phyloP scores from a whole-genome alignment of 2,113 vertebrate species.

The Stictonetta naevosa region DNA sequence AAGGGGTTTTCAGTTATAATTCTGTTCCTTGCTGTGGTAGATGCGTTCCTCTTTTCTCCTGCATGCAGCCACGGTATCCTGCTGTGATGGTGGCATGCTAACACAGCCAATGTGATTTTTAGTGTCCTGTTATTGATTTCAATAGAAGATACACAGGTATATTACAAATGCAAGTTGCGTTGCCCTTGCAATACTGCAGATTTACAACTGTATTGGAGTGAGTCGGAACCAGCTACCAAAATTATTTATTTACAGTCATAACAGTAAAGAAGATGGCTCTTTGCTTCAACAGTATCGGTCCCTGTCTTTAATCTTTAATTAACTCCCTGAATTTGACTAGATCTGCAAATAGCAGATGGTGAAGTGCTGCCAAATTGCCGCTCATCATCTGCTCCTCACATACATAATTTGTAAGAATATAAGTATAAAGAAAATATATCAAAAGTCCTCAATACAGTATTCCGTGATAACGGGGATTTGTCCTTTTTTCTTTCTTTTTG shows the following conservation, averaged over 20 bases:
- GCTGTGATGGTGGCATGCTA: background rate
- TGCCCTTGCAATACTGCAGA: background rate
- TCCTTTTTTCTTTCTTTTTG: background rate
- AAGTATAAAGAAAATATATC: slow-evolving; percentile 10
- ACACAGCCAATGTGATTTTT: background rate
- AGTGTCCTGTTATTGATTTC: background rate
- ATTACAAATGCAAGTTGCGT: background rate
- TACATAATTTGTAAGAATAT: slow-evolving; percentile 42
- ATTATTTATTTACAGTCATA: background rate
- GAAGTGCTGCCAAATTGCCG: slow-evolving; percentile 49
- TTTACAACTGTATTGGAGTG: background rate
- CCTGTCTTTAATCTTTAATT: slow-evolving; percentile 62
- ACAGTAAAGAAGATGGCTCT: slow-evolving; percentile 1
- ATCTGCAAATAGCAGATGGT: slow-evolving; percentile 66
- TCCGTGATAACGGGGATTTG: background rate
- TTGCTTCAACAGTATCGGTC: background rate
- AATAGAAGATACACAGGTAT: background rate
- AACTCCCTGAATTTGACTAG: slow-evolving; percentile 52
- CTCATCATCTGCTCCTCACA: slow-evolving; percentile 58
- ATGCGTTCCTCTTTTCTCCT: background rate
- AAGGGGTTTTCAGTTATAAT: background rate
- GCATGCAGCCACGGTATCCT: background rate
- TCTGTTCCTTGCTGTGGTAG: background rate
- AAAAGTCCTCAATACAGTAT: background rate
- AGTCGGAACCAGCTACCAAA: background rate